Evolutionary conservation across 1,140 invertebrate species (phyloP), one percentile per base, ranked within the genome.

Genomic region (Thaumatotibia leucotreta): DNA sequence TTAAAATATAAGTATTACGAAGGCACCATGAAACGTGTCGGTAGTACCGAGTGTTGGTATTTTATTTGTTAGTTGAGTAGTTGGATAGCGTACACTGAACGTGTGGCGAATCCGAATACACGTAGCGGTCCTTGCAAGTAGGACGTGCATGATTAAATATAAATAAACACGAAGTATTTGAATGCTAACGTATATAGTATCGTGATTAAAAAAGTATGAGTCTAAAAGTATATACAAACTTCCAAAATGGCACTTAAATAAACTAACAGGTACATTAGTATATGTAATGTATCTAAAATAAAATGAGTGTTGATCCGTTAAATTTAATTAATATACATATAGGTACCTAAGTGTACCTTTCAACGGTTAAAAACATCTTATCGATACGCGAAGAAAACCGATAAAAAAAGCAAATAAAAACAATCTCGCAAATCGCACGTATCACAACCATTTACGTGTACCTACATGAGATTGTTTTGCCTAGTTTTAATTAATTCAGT

Each of bases 401-500:
- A 45, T 45, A 45, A 45, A 45, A n/a, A 45, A 8, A 9, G 39
- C 17, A 45, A 1, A 14, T 45, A 20, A 14, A 45, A 45, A 45
- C 20, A 45, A 20, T 9, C 9, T 45, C 39, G 9, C 39, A 45
- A 29, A 6, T 6, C 27, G 27, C 27, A 6, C 6, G 2, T 29
- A 29, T 29, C 14, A 5, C 14, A 2, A 45, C 39, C 14, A 5
- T 39, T 20, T 45, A 58, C 22, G 50, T 22, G 50, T 22, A 10
- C 17, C n/a, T 24, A 22, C 5, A 14, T 10, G 2, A 22, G 52
- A 58, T 52, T 52, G 50, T 58, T 17, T 14, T 27, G 39, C 52
- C 52, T 58, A 27, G n/a, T 58, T 58, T 27, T 58, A 58, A 58
- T 58, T 27, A 58, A 58, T 58, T 58, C 52, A 58, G 23, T n/a